Percentiles rank a stretch among this genome's conserved stretches.
Conservation (phyloP, 2,888 invertebrate genomes). For the Drosophila demipolita region DNA sequence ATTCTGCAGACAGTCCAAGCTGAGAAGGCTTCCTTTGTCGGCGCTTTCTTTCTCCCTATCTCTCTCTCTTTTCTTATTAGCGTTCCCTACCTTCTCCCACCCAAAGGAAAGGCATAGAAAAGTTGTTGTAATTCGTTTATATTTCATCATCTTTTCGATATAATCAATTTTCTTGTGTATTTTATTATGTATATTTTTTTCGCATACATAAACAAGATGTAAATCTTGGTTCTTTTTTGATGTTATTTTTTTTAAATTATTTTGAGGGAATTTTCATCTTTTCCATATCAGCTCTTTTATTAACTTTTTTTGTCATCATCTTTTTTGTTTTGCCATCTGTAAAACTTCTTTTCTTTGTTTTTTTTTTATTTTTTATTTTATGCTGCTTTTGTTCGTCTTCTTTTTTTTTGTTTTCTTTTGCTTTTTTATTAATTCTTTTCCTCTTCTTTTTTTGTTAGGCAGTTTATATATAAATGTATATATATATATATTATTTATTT, state of each 20-base stretch:
- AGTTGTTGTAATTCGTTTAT: conserved; percentile 76
- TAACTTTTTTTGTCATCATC: conserved; percentile 44
- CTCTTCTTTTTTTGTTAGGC: conserved; percentile 48
- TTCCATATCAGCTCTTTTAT: conserved; percentile 59
- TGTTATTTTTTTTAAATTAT: conserved; percentile 47
- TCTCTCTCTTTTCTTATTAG: neutral
- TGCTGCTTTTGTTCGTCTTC: conserved; percentile 63
- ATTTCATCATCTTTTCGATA: conserved; percentile 72
- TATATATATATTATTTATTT: conserved; percentile 41
- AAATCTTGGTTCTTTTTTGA: conserved; percentile 54
- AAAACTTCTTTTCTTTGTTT: conserved; percentile 60
- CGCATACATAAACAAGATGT: conserved; percentile 51
- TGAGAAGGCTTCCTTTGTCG: conserved; percentile 4
- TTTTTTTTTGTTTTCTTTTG: conserved; percentile 37
- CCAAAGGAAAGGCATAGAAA: conserved; percentile 76
- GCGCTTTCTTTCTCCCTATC: neutral
- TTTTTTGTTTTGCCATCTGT: conserved; percentile 62
- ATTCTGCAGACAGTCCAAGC: conserved; percentile 7
- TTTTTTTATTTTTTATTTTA: conserved; percentile 47
- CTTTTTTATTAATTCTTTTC: conserved; percentile 50
- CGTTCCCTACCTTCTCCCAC: conserved; percentile 62
- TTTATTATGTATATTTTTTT: conserved; percentile 60
- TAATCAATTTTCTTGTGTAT: conserved; percentile 70
- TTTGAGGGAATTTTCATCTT: conserved; percentile 63
- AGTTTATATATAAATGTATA: conserved; percentile 44